These are phyloP conservation scores for human (Homo sapiens) DNA, from an alignment of 2,113 vertebrate genomes.

Conservation along the genomic window DNA sequence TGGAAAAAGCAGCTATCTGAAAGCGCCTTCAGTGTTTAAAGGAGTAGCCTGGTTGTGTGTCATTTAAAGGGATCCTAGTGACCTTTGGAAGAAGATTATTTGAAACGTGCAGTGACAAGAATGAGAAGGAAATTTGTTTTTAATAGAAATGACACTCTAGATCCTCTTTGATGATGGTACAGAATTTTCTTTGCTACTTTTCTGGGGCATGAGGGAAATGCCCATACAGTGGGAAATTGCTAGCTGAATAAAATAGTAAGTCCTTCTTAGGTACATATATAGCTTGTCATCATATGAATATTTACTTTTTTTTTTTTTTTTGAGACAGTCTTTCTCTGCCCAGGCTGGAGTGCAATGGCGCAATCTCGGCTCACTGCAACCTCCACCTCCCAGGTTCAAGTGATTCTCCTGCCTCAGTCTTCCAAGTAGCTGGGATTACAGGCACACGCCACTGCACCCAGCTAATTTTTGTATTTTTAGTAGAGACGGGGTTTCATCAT, in stretches of 20 bases:
- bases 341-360: no score
- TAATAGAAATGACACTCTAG: constrained; percentile 10
- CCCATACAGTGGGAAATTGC: neutral
- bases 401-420: no score
- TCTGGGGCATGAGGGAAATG: neutral
- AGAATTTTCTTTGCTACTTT: neutral
- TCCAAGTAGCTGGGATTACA: no score
- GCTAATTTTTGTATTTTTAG: no score
- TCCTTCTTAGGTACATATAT: neutral
- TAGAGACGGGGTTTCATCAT: no score
- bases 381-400: no score
- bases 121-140: constrained; percentile 49
- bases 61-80: neutral
- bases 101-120: constrained; percentile 39
- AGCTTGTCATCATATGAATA: neutral
- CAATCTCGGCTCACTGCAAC: no score
- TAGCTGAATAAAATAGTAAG: neutral
- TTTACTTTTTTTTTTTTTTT: no score
- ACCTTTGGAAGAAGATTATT: constrained; percentile 36
- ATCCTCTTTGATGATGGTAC: neutral
- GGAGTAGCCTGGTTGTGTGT: neutral
- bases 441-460: no score
- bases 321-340: no score
- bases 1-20: constrained; percentile 35
- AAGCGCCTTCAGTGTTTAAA: neutral